A percentile compares a stretch with the other conserved stretches of the same genome.
These are phyloP conservation scores for Monodelphis domestica DNA, from an alignment of 2,797 vertebrate species.

Conservation along the genomic window DNA sequence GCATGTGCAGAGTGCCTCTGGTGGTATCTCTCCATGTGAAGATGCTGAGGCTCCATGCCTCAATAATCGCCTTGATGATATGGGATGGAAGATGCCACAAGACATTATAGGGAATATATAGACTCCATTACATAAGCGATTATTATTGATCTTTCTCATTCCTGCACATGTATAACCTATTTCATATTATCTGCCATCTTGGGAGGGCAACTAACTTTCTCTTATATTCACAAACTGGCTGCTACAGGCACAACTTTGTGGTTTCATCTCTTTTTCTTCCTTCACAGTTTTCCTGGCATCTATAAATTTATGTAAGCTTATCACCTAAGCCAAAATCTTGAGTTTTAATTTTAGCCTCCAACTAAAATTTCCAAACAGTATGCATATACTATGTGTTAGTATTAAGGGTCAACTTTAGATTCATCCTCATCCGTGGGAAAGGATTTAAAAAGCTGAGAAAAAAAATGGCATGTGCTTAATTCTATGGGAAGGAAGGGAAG, in stretches of 20 bases:
- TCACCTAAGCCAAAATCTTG: not conserved
- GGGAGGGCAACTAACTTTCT: no score
- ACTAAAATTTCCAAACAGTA: not conserved
- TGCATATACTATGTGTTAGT: not conserved
- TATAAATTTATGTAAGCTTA: not conserved
- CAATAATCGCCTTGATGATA: not conserved
- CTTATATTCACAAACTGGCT: not conserved
- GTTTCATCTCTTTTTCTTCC: not conserved
- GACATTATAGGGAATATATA: not conserved
- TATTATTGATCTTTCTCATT: not conserved
- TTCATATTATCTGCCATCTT: no score
- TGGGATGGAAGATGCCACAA: not conserved
- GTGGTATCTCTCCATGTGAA: not conserved
- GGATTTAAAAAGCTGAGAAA: not conserved
- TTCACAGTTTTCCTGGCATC: not conserved
- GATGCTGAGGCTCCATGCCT: not conserved
- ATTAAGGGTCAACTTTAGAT: not conserved
- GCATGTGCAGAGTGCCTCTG: not conserved
- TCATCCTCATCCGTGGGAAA: not conserved
- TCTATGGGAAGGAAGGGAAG: not conserved
- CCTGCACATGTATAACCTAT: no score
- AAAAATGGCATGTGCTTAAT: not conserved
- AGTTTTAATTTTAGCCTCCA: not conserved
- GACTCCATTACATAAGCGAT: no score
- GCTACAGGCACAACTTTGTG: not conserved